phyloP scores from a whole-genome alignment of 2,888 invertebrate species.

The Cataglyphis cursor region DNA sequence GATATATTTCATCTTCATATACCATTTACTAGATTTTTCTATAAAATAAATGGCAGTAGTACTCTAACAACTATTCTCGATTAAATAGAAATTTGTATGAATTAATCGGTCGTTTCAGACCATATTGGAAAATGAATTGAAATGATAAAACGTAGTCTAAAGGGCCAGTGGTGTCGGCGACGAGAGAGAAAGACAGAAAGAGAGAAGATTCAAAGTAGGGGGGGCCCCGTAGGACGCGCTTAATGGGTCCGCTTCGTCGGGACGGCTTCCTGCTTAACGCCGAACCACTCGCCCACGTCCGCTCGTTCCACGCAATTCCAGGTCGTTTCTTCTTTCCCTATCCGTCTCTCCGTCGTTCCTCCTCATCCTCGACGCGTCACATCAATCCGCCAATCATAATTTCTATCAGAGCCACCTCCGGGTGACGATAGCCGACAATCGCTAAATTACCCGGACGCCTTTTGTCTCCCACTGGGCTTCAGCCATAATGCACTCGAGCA shows the following conservation, averaged over 20 bases:
- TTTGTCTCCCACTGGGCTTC: conserved; percentile 73
- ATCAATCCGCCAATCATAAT: conserved; percentile 86
- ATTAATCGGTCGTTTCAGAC: conserved; percentile 58
- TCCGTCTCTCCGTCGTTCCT: conserved; percentile 50
- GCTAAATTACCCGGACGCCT: conserved; percentile 79
- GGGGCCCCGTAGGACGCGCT: conserved; percentile 81
- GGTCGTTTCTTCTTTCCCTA: conserved; percentile 67
- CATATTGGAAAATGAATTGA: conserved; percentile 85
- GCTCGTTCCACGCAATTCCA: conserved; percentile 75
- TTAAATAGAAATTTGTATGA: conserved; percentile 1
- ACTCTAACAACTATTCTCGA: not conserved
- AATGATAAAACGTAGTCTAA: conserved; percentile 84
- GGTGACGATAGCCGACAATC: conserved; percentile 86
- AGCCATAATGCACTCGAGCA: conserved; percentile 64
- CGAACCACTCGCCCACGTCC: conserved; percentile 85
- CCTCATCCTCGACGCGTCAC: conserved; percentile 58
- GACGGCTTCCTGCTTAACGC: conserved; percentile 88
- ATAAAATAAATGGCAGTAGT: not conserved
- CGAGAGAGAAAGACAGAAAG: conserved; percentile 62
- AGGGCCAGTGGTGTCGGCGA: conserved; percentile 80
- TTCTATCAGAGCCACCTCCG: conserved; percentile 87
- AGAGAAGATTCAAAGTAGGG: conserved; percentile 75
- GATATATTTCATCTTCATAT: not conserved
- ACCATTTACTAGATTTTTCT: not conserved
- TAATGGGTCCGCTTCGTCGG: conserved; percentile 87